phyloP scores from a whole-genome alignment of 2,888 invertebrate genomes.

The Sturmia bella region DNA sequence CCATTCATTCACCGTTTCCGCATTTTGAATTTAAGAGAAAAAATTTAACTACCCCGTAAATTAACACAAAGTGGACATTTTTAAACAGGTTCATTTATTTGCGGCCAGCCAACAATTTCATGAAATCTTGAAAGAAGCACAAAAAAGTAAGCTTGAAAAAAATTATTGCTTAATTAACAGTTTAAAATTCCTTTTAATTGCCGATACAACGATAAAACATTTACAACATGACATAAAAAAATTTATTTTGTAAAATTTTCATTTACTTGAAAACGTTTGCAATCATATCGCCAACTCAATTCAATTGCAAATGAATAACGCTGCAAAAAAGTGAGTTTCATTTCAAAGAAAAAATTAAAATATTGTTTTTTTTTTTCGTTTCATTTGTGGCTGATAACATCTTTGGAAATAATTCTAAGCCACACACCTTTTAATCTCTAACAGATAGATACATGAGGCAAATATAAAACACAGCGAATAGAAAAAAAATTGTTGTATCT shows the following conservation, averaged over 20 bases:
- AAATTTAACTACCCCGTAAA: slow-evolving; percentile 4
- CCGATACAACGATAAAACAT: slow-evolving; percentile 66
- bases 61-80: slow-evolving; percentile 40
- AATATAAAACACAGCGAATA: slow-evolving; percentile 50
- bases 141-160: slow-evolving; percentile 42
- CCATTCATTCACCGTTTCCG: slow-evolving; percentile 26
- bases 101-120: slow-evolving; percentile 41
- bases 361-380: slow-evolving; percentile 49
- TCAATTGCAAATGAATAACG: slow-evolving; percentile 39
- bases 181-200: slow-evolving; percentile 70
- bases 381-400: slow-evolving; percentile 66
- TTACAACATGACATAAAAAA: slow-evolving; percentile 67
- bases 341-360: slow-evolving; percentile 40
- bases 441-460: slow-evolving; percentile 66
- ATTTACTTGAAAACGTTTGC: slow-evolving; percentile 39
- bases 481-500: slow-evolving; percentile 40
- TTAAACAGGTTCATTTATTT: slow-evolving; percentile 64
- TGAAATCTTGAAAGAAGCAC: slow-evolving; percentile 27
- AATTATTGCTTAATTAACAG: slow-evolving; percentile 70
- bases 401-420: slow-evolving; percentile 69
- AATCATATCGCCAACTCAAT: slow-evolving; percentile 29
- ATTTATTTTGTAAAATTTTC: slow-evolving; percentile 59
- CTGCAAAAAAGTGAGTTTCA: slow-evolving; percentile 20
- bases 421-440: slow-evolving; percentile 70
- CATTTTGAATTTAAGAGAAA: background rate